phyloP scores from a whole-genome alignment of 2,797 vertebrate genomes.

The Crocodylus rhombifer region DNA sequence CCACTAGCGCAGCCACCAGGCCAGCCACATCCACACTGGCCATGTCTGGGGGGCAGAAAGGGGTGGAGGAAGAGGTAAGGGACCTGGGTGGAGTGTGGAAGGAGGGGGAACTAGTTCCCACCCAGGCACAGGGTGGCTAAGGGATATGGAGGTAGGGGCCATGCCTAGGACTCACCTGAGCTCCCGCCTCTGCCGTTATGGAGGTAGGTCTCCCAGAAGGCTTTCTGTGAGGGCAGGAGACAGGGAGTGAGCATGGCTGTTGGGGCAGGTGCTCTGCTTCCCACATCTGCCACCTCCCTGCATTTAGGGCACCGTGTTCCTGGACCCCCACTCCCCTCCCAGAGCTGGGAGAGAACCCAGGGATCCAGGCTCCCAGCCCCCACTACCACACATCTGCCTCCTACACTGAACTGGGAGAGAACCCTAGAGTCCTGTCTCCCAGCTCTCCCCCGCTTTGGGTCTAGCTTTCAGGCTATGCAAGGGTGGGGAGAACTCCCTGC shows the following conservation, averaged over 20 bases:
- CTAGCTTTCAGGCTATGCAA: too few relatives aligned
- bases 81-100: not conserved
- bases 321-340: not conserved
- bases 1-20: constrained; percentile 75
- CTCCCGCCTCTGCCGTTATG: constrained; percentile 76
- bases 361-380: not conserved
- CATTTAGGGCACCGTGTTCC: not conserved
- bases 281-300: not conserved
- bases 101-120: not conserved
- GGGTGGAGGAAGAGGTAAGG: not conserved
- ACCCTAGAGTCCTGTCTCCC: not conserved
- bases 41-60: not conserved
- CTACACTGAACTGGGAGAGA: not conserved
- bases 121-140: not conserved
- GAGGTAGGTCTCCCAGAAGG: constrained; percentile 71
- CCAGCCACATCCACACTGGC: constrained; percentile 71
- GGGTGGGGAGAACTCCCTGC: not conserved
- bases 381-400: not conserved
- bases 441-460: not conserved
- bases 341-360: too few relatives aligned
- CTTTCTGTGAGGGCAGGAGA: constrained; percentile 36
- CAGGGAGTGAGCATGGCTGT: not conserved
- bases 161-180: constrained; percentile 3
- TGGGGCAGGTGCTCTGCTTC: not conserved
- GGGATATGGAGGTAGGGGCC: not conserved